Evolutionary conservation across 2,113 vertebrate genomes (phyloP), one percentile per base, ranked within the genome.

Genomic region (Ahaetulla prasina): DNA sequence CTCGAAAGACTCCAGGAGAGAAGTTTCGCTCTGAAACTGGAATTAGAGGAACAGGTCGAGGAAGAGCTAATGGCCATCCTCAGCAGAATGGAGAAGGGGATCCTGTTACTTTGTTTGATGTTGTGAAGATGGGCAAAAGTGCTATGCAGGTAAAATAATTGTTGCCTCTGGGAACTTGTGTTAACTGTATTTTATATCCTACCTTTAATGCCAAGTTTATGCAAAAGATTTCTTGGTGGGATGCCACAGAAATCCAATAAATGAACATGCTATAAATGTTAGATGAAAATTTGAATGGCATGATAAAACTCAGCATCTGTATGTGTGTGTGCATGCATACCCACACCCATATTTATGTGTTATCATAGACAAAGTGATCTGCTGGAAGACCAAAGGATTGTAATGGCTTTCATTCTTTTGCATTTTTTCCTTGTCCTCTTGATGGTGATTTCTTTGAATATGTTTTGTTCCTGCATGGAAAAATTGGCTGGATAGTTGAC

Each of bases 71-170:
- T 63, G 99, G 99, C 0, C 98, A 99, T 86, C 98, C 98, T 55
- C 99, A 99, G 90, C 98, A 99, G 92, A 99, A 99, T 16, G 99
- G 99, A 55, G 99, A 99, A 92, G 98, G 98, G 2, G 98, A 99
- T 30, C 98, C 99, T 20, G 98, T 99, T 94, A 99, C 99, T 6
- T 96, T 99, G 93, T 99, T 99, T 94, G 99, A 99, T 93, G 99
- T 99, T 94, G 99, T 99, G 94, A 99, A 99, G 96, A 96, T 99
- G 96, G 99, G 99, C 25, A 99, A 99, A 97, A 99, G 99, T 93
- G 99, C 99, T 94, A 99, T 99, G 99, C 99, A 99, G 99, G 99
- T 99, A 98, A 96, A 94, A 88, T 57, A 86, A 35, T 90, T 22
- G n/a, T 39, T 68, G 35, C 54, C 9, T 86, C 0, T 45, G 25